Evolutionary conservation across 2,797 vertebrate genomes (phyloP).

Genomic region (Otus scops): DNA sequence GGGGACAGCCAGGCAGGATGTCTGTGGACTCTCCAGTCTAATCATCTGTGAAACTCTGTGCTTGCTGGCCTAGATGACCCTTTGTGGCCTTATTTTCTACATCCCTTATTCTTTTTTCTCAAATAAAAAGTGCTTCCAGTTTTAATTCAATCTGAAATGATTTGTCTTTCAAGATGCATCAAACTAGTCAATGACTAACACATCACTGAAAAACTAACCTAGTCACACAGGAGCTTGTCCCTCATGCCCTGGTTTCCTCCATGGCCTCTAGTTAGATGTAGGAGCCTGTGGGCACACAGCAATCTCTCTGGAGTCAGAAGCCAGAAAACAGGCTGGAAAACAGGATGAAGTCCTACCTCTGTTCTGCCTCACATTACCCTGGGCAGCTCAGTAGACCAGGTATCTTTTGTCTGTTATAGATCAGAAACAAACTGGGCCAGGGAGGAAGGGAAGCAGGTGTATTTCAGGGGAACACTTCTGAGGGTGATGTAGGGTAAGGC

Average conservation of each 20-base stretch:
- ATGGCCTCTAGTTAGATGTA: not conserved
- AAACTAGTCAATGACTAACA: not conserved
- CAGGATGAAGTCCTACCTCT: not conserved
- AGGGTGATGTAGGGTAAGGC: not conserved
- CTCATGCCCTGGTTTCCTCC: not conserved
- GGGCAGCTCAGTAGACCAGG: not conserved
- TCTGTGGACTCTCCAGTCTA: not conserved
- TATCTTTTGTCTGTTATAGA: not conserved
- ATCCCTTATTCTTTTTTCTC: not conserved
- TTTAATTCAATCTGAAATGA: not conserved
- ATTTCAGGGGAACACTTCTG: not conserved
- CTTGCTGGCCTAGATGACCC: not conserved
- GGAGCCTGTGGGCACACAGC: not conserved
- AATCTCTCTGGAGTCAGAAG: not conserved
- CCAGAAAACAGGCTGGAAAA: not conserved
- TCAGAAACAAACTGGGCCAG: not conserved
- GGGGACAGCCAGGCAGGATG: not conserved
- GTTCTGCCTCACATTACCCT: not conserved
- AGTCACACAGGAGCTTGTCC: not conserved
- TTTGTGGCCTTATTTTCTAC: not conserved
- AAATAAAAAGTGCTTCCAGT: no score
- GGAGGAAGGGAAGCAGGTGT: not conserved
- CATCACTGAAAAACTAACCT: not conserved
- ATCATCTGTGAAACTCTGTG: conserved; percentile 2
- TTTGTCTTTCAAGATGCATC: not conserved